Percentiles rank a stretch among this genome's conserved stretches.
Evolutionary conservation across 2,113 vertebrate species (phyloP).

Genomic region (Casuarius casuarius): DNA sequence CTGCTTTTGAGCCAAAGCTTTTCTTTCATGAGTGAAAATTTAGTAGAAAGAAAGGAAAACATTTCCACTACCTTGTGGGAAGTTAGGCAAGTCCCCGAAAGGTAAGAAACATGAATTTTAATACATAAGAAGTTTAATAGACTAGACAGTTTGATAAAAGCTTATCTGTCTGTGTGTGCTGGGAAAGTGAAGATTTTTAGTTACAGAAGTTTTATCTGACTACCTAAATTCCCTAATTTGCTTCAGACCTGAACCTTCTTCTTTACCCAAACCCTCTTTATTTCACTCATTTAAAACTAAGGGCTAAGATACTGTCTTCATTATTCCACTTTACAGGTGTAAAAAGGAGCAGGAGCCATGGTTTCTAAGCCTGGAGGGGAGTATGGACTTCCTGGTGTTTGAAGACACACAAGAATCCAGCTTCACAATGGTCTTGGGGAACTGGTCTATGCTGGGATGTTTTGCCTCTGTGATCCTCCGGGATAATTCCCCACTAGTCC

Average conservation of each 20-base stretch:
- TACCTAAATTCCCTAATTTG: not conserved
- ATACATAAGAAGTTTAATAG: not conserved
- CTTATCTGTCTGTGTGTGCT: not conserved
- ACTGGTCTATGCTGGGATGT: accelerated
- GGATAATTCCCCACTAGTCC: accelerated
- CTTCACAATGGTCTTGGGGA: not conserved
- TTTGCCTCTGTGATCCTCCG: not conserved
- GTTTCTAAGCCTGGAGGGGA: not conserved
- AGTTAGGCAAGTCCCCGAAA: not conserved
- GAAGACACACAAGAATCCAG: not conserved
- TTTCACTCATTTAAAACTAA: not conserved
- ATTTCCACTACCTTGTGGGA: not conserved
- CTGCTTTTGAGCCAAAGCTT: not conserved
- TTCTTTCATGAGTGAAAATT: not conserved
- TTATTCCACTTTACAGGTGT: not conserved
- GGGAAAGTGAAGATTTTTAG: not conserved
- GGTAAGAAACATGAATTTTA: not conserved
- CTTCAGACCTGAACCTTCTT: not conserved
- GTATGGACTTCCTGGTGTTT: not conserved
- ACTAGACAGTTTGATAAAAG: not conserved
- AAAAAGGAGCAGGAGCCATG: not conserved
- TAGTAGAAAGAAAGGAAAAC: not conserved
- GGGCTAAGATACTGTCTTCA: not conserved
- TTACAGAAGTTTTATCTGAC: not conserved
- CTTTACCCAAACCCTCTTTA: not conserved